Evolutionary conservation across 2,888 invertebrate genomes (phyloP), one percentile per base, ranked within the genome.

Genomic region (Caenorhabditis angaria): DNA sequence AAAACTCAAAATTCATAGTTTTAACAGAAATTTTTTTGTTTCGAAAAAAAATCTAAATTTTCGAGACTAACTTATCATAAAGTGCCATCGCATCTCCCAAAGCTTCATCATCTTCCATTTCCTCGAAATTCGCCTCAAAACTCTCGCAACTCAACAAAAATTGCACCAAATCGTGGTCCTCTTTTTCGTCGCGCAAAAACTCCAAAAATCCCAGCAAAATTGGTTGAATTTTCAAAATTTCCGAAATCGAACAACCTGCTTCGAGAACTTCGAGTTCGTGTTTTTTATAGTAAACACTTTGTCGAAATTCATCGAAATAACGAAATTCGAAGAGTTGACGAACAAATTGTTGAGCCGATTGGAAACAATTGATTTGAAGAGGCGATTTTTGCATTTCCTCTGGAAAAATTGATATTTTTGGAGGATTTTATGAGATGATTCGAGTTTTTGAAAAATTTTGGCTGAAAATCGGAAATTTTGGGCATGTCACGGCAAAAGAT

Each of bases 11-110:
- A n/a, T n/a, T n/a, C n/a, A n/a, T n/a, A n/a, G n/a, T n/a, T n/a
- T n/a, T n/a, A n/a, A n/a, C n/a, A n/a, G n/a, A n/a, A n/a, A n/a
- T n/a, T n/a, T n/a, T n/a, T n/a, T n/a, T n/a, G n/a, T n/a, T n/a
- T n/a, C n/a, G n/a, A n/a, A n/a, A n/a, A n/a, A n/a, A n/a, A n/a
- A n/a, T n/a, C n/a, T n/a, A n/a, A n/a, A 8, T 41, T 41, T 41
- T 41, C 10, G 18, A 41, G 41, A 20, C 61, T 18, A 22, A 92
- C 91, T 94, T 95, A 84, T 97, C 95, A 89, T 97, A 97, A 60
- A 97, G 91, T 81, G 95, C 92, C 90, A 97, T 93, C 72, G 97
- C 96, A 91, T 97, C 97, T 65, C 91, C 91, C 90, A 91, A 89
- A 47, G 91, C 90, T 87, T 92, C 92, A 72, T 90, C 89, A 70